Conservation (phyloP, 2,113 vertebrate genomes). For the Mormyrus lacerda region DNA sequence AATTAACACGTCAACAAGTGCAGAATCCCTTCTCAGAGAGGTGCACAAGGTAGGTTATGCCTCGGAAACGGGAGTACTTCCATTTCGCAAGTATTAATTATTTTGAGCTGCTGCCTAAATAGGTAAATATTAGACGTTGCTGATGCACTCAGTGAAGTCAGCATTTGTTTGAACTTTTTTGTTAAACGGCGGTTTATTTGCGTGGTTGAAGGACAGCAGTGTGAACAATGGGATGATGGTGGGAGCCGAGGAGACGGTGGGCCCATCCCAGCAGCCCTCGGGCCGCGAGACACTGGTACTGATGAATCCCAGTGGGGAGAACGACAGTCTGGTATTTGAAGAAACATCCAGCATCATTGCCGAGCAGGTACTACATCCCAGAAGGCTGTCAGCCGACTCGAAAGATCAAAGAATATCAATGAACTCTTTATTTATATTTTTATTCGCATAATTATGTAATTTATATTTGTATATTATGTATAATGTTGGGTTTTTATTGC, state of each 20-base stretch:
- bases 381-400: neutral
- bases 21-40: conserved; percentile 30
- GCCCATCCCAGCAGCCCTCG: conserved; percentile 29
- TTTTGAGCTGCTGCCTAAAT: neutral
- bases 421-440: neutral
- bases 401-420: neutral
- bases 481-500: neutral
- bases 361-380: conserved; percentile 31
- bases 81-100: neutral
- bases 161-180: neutral
- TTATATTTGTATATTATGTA: neutral
- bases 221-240: conserved; percentile 36
- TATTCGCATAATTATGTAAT: no score
- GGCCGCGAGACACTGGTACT: conserved; percentile 34
- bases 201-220: conserved; percentile 39
- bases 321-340: conserved; percentile 33
- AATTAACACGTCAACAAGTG: conserved; percentile 29
- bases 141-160: neutral
- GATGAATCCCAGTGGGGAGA: conserved; percentile 36
- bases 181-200: neutral
- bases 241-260: conserved; percentile 38
- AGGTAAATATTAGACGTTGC: neutral
- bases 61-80: neutral
- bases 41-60: conserved; percentile 36
- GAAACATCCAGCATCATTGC: conserved; percentile 31